phyloP scores from a whole-genome alignment of 1,140 invertebrate species.

The Chironomus tepperi region DNA sequence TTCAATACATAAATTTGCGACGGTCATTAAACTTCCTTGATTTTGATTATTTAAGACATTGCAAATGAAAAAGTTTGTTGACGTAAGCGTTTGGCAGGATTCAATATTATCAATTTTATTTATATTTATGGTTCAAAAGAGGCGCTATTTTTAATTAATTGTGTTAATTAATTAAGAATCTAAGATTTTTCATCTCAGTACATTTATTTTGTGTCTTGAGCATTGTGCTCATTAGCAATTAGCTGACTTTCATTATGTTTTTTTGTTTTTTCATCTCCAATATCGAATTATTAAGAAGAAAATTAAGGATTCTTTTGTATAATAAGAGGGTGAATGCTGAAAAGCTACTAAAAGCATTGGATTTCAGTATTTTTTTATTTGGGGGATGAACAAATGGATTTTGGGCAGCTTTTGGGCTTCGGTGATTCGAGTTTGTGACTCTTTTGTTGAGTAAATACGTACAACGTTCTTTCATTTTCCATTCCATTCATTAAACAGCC shows the following conservation, averaged over 20 bases:
- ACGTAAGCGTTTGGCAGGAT: background rate
- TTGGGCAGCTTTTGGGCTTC: background rate
- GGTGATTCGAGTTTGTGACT: no score
- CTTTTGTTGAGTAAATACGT: no score
- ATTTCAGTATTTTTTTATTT: background rate
- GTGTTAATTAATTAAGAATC: constrained; percentile 9
- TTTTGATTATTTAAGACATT: no score
- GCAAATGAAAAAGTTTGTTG: background rate
- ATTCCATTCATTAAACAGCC: no score
- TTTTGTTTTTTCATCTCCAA: background rate
- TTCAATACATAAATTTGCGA: no score
- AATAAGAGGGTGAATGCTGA: background rate
- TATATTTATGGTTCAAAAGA: background rate
- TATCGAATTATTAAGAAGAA: background rate
- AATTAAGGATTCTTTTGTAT: background rate
- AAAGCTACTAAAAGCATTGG: background rate
- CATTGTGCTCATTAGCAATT: constrained; percentile 10
- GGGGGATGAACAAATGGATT: background rate
- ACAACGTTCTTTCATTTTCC: no score
- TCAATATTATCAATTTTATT: constrained; percentile 19
- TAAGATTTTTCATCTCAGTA: background rate
- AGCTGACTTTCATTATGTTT: constrained; percentile 1
- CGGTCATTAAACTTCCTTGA: no score
- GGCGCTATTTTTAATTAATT: constrained; percentile 17
- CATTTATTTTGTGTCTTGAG: background rate